Conservation (phyloP, 92 coral and sea anemone species). For the Pocillopora grandis region DNA sequence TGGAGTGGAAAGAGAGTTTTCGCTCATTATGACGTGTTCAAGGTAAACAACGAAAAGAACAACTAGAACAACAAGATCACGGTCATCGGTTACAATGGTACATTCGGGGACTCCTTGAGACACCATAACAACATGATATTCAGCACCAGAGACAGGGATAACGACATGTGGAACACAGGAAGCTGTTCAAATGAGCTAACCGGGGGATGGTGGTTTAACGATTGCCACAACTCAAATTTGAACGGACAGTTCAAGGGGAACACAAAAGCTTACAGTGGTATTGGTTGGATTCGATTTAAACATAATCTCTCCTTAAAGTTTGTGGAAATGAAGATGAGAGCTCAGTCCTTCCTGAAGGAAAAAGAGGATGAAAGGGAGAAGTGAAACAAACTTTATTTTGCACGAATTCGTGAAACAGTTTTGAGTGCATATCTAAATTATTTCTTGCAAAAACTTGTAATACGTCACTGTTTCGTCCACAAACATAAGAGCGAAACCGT, state of each 20-base stretch:
- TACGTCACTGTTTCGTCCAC: too few relatives aligned
- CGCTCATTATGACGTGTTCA: constrained; percentile 57
- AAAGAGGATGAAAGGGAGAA: constrained; percentile 9
- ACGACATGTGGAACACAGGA: constrained; percentile 51
- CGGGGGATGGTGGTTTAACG: constrained; percentile 91
- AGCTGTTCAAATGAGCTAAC: constrained; percentile 65
- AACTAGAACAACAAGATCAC: constrained; percentile 46
- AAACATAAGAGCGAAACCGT: too few relatives aligned
- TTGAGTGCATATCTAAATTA: too few relatives aligned
- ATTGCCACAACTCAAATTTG: constrained; percentile 76
- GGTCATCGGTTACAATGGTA: constrained; percentile 56
- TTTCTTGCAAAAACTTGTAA: too few relatives aligned
- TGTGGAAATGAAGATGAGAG: constrained; percentile 66
- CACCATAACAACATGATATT: constrained; percentile 80
- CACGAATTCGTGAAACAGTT: too few relatives aligned
- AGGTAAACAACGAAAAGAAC: constrained; percentile 48
- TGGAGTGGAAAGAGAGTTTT: constrained; percentile 53
- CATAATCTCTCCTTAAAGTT: constrained; percentile 69
- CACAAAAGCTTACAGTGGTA: constrained; percentile 67
- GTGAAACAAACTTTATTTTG: too few relatives aligned
- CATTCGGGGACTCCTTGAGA: constrained; percentile 63
- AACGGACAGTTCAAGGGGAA: constrained; percentile 75
- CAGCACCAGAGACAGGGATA: constrained; percentile 73
- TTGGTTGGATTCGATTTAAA: constrained; percentile 67
- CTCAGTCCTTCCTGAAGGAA: constrained; percentile 29